Evolutionary conservation across 2,888 invertebrate genomes (phyloP), one percentile per base, ranked within the genome.

Genomic region (Melanchra persicariae): DNA sequence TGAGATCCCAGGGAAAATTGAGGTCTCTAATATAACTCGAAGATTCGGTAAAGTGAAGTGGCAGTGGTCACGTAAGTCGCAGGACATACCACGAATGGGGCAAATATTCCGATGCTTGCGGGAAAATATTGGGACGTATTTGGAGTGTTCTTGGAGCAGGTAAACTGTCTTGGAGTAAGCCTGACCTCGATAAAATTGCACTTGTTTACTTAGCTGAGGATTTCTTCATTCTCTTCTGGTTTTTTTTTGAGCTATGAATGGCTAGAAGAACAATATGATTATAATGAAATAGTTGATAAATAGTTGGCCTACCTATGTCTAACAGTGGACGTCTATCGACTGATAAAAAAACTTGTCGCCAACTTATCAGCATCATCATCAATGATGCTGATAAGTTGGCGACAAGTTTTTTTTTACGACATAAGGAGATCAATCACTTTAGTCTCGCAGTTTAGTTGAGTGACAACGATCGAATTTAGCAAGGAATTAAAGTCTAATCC

Each of bases 41-140:
- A 69, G 69, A 81, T 72, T 66, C 63, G 61, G 68, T 61, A 77
- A 73, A 77, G 81, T 81, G 71, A 81, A 71, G 79, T 77, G 81
- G 70, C 59, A n/a, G 63, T 61, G 77, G 81, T 81, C 81, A 80
- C 77, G 81, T 80, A 82, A 83, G 81, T 60, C 72, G 60, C 55
- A 65, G 63, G 65, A 62, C 66, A 66, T 62, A 59, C 47, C 69
- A 65, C 57, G 67, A 72, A 78, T 62, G 65, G 58, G 60, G 17
- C 52, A 70, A 74, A 73, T 84, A 75, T 67, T 73, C 43, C 63
- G 58, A 67, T 55, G 65, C 55, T 62, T 64, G 52, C 22, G 60
- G 66, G 60, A 75, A 81, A 82, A 84, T 84, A 84, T 79, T 83
- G 67, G 66, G 59, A 65, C 51, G 60, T 62, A 67, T 77, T 78